phyloP scores from a whole-genome alignment of 1,140 invertebrate genomes.

The Coelopa frigida region DNA sequence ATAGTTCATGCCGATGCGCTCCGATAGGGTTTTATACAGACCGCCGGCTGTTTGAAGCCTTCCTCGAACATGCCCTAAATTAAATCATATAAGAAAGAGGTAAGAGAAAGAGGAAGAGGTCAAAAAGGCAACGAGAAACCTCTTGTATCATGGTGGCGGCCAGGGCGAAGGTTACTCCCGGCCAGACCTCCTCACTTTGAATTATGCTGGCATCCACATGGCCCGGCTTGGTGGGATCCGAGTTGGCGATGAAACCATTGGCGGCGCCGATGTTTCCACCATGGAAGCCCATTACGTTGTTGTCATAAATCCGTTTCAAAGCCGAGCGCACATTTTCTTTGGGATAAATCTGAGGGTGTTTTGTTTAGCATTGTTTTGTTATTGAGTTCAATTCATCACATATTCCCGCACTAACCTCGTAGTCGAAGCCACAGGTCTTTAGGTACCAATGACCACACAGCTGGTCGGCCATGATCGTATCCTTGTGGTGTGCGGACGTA shows the following conservation, averaged over 20 bases:
- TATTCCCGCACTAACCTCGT: conserved; percentile 47
- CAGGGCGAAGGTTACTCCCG: conserved; percentile 77
- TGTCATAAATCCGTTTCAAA: conserved; percentile 67
- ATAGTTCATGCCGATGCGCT: conserved; percentile 75
- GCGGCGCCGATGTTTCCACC: conserved; percentile 79
- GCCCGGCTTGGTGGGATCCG: conserved; percentile 48
- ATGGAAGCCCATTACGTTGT: conserved; percentile 75
- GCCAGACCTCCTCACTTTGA: conserved; percentile 91
- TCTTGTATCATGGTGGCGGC: conserved; percentile 81
- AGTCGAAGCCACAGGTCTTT: conserved; percentile 55
- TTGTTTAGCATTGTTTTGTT: too few relatives aligned
- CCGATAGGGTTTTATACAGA: conserved; percentile 72
- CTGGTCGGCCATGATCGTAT: conserved; percentile 87
- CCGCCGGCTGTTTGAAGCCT: conserved; percentile 82
- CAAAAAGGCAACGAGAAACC: conserved; percentile 44
- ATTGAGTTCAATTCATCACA: background rate
- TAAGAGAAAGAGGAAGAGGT: background rate
- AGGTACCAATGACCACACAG: conserved; percentile 87
- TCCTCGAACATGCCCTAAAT: conserved; percentile 74
- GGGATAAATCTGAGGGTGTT: conserved; percentile 54
- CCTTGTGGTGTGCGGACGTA: conserved; percentile 51
- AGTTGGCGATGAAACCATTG: conserved; percentile 73
- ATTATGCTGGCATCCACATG: conserved; percentile 64
- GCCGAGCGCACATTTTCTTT: conserved; percentile 64
- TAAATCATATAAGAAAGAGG: background rate